phyloP scores from a whole-genome alignment of 2,797 vertebrate genomes.

The Mastacembelus armatus region DNA sequence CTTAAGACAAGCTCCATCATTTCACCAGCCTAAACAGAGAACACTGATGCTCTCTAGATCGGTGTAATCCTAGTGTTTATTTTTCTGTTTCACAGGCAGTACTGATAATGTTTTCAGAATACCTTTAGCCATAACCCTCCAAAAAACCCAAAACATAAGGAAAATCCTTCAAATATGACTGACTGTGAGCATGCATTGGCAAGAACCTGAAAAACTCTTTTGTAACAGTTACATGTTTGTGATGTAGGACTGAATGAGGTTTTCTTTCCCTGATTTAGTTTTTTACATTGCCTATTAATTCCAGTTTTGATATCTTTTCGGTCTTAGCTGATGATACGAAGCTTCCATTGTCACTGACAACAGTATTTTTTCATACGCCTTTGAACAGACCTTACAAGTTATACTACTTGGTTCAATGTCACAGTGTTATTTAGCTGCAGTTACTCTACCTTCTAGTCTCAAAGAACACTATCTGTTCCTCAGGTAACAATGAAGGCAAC shows the following conservation, averaged over 20 bases:
- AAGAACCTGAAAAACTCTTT: conserved; percentile 34
- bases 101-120: conserved; percentile 17
- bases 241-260: conserved; percentile 50
- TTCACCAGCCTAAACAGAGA: conserved; percentile 56
- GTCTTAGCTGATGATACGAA: conserved; percentile 76
- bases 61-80: conserved; percentile 35
- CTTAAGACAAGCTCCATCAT: conserved; percentile 46
- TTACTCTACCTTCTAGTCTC: conserved; percentile 34
- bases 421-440: conserved; percentile 63
- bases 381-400: conserved; percentile 76
- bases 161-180: conserved; percentile 33
- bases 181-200: background rate
- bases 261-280: conserved; percentile 35
- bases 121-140: background rate
- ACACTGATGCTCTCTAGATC: conserved; percentile 24
- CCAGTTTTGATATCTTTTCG: conserved; percentile 88
- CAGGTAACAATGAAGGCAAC: conserved; percentile 49
- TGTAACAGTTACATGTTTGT: conserved; percentile 70
- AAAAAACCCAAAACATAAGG: conserved; percentile 25
- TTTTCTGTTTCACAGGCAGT: background rate
- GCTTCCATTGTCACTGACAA: conserved; percentile 83
- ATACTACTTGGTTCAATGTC: conserved; percentile 68
- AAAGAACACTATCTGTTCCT: conserved; percentile 38
- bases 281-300: conserved; percentile 84
- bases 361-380: conserved; percentile 84